Percentiles rank a stretch among this genome's conserved stretches.
Evolutionary conservation across 2,797 vertebrate genomes (phyloP).

Genomic region (Dallia pectoralis): DNA sequence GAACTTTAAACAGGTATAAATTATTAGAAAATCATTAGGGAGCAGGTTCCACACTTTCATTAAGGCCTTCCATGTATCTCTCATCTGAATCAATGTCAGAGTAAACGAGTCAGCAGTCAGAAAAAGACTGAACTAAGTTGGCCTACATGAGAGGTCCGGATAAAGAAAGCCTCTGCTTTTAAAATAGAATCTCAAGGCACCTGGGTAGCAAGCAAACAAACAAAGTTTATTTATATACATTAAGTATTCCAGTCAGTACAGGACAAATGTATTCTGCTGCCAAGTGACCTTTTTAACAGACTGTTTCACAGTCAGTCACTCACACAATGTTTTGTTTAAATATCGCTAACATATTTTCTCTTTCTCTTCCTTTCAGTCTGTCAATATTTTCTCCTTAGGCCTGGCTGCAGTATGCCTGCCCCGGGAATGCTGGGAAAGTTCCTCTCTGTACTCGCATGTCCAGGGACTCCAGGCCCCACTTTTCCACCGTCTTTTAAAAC

Average conservation of each 20-base stretch:
- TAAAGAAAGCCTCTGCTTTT: too few relatives aligned
- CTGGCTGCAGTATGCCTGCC: conserved; percentile 96
- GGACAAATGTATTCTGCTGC: not conserved
- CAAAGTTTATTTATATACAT: not conserved
- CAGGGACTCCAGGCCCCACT: conserved; percentile 86
- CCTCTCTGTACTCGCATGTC: conserved; percentile 88
- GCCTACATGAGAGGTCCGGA: too few relatives aligned
- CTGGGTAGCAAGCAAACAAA: too few relatives aligned
- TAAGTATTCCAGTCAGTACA: not conserved
- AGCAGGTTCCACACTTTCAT: too few relatives aligned
- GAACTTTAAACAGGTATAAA: too few relatives aligned
- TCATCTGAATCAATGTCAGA: too few relatives aligned
- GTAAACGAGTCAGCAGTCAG: too few relatives aligned
- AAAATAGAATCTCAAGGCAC: too few relatives aligned
- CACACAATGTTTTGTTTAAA: not conserved
- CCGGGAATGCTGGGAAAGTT: conserved; percentile 78
- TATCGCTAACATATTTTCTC: not conserved
- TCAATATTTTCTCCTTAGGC: conserved; percentile 69
- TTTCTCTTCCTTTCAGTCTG: not conserved
- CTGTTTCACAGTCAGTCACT: not conserved
- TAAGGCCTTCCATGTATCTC: too few relatives aligned
- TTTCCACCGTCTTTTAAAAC: conserved; percentile 88
- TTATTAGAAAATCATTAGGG: too few relatives aligned
- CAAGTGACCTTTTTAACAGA: not conserved
- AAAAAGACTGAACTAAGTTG: too few relatives aligned